These are phyloP conservation scores for Silurus glanis DNA, from an alignment of 2,113 vertebrate species.

Conservation along the genomic window DNA sequence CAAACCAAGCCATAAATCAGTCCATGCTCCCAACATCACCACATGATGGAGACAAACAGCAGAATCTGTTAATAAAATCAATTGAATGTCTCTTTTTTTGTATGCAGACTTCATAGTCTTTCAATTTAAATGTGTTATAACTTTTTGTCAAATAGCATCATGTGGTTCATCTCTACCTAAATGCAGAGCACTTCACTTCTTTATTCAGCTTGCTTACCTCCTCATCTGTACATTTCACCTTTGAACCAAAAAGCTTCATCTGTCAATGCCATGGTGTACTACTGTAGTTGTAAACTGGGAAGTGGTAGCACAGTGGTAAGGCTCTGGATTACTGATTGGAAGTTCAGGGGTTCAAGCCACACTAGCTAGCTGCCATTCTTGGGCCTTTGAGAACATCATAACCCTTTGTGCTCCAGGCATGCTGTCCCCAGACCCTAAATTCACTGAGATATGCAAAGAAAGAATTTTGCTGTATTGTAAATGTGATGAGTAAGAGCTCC, in stretches of 20 bases:
- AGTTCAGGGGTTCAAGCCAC: too few species aligned
- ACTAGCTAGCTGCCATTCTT: too few species aligned
- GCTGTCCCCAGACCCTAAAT: too few species aligned
- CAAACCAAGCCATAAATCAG: not conserved
- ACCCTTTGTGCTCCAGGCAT: too few species aligned
- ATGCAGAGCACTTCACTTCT: not conserved
- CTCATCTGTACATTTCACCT: not conserved
- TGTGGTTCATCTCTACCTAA: not conserved
- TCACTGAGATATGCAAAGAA: too few species aligned
- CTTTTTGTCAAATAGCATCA: too few species aligned
- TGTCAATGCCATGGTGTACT: not conserved
- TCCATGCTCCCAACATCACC: conserved; percentile 7
- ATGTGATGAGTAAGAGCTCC: too few species aligned
- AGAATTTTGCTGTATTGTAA: too few species aligned
- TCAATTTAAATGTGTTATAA: not conserved
- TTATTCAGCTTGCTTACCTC: not conserved
- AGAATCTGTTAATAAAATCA: conserved; percentile 32
- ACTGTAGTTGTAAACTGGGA: too few species aligned
- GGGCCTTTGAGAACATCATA: too few species aligned
- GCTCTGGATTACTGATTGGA: too few species aligned
- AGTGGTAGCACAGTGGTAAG: too few species aligned
- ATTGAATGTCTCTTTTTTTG: not conserved
- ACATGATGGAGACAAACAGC: conserved; percentile 67
- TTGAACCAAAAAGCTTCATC: not conserved
- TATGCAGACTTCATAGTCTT: not conserved